Conservation (phyloP, 2,113 vertebrate genomes). For the Bos indicus region DNA sequence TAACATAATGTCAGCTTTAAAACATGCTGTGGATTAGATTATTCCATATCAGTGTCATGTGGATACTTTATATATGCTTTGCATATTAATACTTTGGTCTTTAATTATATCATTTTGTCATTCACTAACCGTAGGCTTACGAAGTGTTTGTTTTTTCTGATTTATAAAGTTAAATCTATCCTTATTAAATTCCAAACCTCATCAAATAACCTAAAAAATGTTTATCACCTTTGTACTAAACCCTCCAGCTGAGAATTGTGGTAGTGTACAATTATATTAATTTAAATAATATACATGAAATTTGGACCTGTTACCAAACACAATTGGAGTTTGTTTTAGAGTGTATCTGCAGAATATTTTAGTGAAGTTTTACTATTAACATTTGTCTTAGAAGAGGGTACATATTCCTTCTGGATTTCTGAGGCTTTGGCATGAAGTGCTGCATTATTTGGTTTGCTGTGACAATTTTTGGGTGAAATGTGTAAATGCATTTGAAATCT, state of each 20-base stretch:
- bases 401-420: not conserved
- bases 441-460: not conserved
- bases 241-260: not conserved
- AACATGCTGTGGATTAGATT: not conserved
- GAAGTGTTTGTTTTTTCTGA: not conserved
- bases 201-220: not conserved
- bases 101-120: not conserved
- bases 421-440: not conserved
- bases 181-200: not conserved
- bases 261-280: not conserved
- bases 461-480: not conserved
- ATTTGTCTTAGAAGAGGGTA: not conserved
- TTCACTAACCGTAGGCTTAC: not conserved
- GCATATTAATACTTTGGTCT: not conserved
- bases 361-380: not conserved
- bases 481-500: not conserved
- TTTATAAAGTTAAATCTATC: constrained; percentile 8
- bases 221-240: not conserved
- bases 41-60: not conserved
- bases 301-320: not conserved
- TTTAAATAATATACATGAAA: not conserved
- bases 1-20: not conserved
- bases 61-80: not conserved
- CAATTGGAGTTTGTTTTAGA: not conserved
- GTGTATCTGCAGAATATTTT: not conserved